These are phyloP conservation scores for Latrodectus hesperus DNA, from an alignment of 2,888 invertebrate genomes.

Conservation along the genomic window DNA sequence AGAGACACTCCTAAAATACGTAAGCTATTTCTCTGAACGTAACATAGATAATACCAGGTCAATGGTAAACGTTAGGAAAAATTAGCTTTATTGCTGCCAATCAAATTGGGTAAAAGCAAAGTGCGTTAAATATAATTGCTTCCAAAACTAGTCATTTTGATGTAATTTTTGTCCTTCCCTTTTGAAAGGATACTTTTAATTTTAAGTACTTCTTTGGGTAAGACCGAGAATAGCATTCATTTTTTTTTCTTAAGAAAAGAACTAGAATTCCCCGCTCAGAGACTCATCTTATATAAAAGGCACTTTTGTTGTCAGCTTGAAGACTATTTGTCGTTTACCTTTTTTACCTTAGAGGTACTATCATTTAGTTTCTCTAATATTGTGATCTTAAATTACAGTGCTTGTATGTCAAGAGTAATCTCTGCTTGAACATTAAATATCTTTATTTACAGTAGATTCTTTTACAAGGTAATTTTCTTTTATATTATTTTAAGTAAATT, in stretches of 20 bases:
- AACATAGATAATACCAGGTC: slow-evolving; percentile 34
- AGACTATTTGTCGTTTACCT: slow-evolving; percentile 60
- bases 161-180: slow-evolving; percentile 41
- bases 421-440: slow-evolving; percentile 35
- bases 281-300: slow-evolving; percentile 16
- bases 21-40: neutral
- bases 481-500: no score
- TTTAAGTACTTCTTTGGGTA: slow-evolving; percentile 46
- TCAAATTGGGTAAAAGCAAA: slow-evolving; percentile 24
- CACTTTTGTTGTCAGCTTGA: slow-evolving; percentile 63
- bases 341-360: slow-evolving; percentile 50
- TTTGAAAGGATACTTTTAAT: slow-evolving; percentile 47
- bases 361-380: slow-evolving; percentile 5
- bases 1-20: no score
- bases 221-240: slow-evolving; percentile 17
- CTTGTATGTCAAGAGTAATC: slow-evolving; percentile 31
- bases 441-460: slow-evolving; percentile 34
- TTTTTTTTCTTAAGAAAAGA: slow-evolving; percentile 19
- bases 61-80: slow-evolving; percentile 44
- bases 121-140: slow-evolving; percentile 41
- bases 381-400: slow-evolving; percentile 58
- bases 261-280: slow-evolving; percentile 28
- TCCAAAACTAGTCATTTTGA: slow-evolving; percentile 40
- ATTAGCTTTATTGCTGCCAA: slow-evolving; percentile 62
- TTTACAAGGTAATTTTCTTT: no score